Conservation (phyloP, 2,888 invertebrate species). For the Limnephilus rhombicus region DNA sequence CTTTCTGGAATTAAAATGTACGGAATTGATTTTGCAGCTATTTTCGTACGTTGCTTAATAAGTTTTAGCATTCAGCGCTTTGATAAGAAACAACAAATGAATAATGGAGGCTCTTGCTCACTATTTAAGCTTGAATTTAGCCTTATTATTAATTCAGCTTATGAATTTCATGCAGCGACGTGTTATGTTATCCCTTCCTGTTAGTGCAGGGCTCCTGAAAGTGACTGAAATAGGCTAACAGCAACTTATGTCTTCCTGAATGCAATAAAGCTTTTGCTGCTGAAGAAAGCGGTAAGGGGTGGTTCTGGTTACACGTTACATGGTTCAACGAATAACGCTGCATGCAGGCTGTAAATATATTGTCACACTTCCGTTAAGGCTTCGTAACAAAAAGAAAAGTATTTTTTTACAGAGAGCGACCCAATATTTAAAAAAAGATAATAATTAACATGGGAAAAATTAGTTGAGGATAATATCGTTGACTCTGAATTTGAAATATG, state of each 20-base stretch:
- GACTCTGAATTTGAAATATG: too few species aligned
- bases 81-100: neutral
- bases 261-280: slow-evolving; percentile 46
- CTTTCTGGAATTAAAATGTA: too few species aligned
- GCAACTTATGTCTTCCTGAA: slow-evolving; percentile 55
- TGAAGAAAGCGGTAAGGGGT: slow-evolving; percentile 10
- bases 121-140: neutral
- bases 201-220: slow-evolving; percentile 41
- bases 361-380: neutral
- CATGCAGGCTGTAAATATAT: neutral
- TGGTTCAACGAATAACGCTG: neutral
- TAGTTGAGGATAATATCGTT: too few species aligned
- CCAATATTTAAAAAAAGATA: too few species aligned
- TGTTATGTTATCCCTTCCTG: slow-evolving; percentile 52
- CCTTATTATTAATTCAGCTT: neutral
- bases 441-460: too few species aligned
- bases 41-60: too few species aligned
- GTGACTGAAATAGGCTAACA: slow-evolving; percentile 55
- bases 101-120: neutral
- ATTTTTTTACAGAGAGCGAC: too few species aligned
- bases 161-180: neutral
- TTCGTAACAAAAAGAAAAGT: neutral
- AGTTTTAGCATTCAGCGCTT: neutral
- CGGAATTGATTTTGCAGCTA: too few species aligned
- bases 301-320: neutral